phyloP scores from a whole-genome alignment of 92 coral and sea anemone species.

The Phenganax stokvisi region DNA sequence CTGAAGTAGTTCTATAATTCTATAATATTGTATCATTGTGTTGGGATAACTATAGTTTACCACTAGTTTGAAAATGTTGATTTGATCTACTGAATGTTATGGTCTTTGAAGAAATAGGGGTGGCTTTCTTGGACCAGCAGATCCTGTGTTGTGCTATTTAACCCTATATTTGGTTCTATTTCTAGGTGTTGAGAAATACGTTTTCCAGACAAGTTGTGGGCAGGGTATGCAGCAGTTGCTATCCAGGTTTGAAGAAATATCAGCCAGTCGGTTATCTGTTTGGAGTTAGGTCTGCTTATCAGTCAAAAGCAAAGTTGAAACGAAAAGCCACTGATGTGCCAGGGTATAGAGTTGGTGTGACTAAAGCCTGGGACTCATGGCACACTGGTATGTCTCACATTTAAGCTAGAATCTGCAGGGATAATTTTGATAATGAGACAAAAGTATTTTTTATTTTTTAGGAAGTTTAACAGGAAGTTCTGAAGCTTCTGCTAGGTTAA shows the following conservation, averaged over 20 bases:
- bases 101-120: too few species aligned
- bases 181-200: neutral
- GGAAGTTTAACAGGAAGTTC: slow-evolving; percentile 86
- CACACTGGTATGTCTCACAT: slow-evolving; percentile 67
- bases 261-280: neutral
- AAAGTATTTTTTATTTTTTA: slow-evolving; percentile 24
- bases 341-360: slow-evolving; percentile 90
- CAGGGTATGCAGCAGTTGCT: slow-evolving; percentile 19
- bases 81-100: too few species aligned
- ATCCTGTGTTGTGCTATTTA: too few species aligned
- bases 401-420: neutral
- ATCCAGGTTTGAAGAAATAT: slow-evolving; percentile 14
- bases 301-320: slow-evolving; percentile 62
- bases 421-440: neutral
- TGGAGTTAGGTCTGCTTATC: slow-evolving; percentile 68
- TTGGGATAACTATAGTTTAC: neutral
- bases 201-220: neutral
- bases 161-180: too few species aligned
- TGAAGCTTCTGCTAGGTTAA: slow-evolving; percentile 83
- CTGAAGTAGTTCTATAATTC: neutral
- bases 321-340: slow-evolving; percentile 61
- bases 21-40: neutral
- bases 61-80: too few species aligned
- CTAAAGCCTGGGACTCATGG: slow-evolving; percentile 85
- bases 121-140: too few species aligned